Evolutionary conservation across 2,888 invertebrate species (phyloP), one percentile per base, ranked within the genome.

Genomic region (Ypsolopha sequella): DNA sequence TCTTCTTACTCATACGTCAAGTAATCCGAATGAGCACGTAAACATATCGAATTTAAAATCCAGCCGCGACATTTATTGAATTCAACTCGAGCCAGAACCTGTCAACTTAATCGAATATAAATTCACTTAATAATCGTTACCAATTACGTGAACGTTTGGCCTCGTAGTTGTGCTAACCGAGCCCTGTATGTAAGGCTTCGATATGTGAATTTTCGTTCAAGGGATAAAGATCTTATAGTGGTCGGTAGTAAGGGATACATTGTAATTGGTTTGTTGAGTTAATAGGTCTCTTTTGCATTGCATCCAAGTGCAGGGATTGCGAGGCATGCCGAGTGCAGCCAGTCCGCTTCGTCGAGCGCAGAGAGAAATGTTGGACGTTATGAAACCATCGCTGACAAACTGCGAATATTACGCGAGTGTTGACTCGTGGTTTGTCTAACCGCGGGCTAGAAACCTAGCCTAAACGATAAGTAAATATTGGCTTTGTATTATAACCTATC

Each of bases 81-180:
- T 76, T 75, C 70, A 77, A 72, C 68, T 71, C 68, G 56, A 70
- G 63, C 64, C 68, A 70, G 65, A 70, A 69, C 67, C 68, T 76
- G 79, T 77, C 79, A 76, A 76, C 71, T 76, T 78, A 50, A 76
- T 77, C 73, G 73, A 70, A 73, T 75, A 80, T 81, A 78, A 80
- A 81, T 80, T 80, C 70, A 70, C 70, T 73, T 74, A 77, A 77
- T 80, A 80, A 79, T 79, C 73, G 73, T 76, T 77, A 73, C 76
- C 80, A 79, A 81, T 81, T 80, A 81, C 73, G 73, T 70, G 75
- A 76, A 69, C 67, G 73, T 74, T 73, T 69, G 73, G 75, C 76
- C 76, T 80, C 74, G 76, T 71, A 70, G 47, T 24, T 24, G 24
- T 47, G 14, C 47, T 8, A 11, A 13, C 11, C 47, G 47, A 47